phyloP scores from a whole-genome alignment of 2,888 invertebrate genomes.

The Drosophila meridiana region DNA sequence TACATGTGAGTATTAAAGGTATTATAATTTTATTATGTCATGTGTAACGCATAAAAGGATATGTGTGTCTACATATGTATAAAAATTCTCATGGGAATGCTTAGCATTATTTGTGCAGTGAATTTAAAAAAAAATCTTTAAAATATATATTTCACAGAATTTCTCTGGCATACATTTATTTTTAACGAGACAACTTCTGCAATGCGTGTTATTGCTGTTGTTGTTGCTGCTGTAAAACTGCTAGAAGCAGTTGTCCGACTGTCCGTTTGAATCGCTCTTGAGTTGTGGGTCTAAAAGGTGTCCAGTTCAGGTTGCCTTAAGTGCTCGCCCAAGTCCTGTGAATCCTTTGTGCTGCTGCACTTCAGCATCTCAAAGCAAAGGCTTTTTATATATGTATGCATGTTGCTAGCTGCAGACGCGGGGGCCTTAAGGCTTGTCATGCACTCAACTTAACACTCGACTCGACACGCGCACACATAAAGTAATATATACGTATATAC shows the following conservation, averaged over 20 bases:
- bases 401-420: slow-evolving; percentile 29
- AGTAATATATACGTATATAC: neutral
- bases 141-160: too few relatives aligned
- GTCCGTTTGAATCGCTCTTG: slow-evolving; percentile 24
- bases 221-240: slow-evolving; percentile 2
- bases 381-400: neutral
- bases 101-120: neutral
- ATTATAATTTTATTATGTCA: neutral
- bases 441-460: slow-evolving; percentile 40
- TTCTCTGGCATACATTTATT: neutral
- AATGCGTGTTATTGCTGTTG: slow-evolving; percentile 10
- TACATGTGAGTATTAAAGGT: neutral
- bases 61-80: neutral
- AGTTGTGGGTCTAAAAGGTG: slow-evolving; percentile 38
- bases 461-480: slow-evolving; percentile 9
- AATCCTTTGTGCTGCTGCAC: slow-evolving; percentile 27
- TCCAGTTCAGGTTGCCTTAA: slow-evolving; percentile 47
- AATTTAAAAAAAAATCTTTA: too few relatives aligned
- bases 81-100: neutral
- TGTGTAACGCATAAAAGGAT: neutral
- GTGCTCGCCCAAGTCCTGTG: slow-evolving; percentile 34
- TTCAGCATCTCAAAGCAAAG: slow-evolving; percentile 42
- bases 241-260: slow-evolving; percentile 13
- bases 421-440: slow-evolving; percentile 26
- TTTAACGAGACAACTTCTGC: neutral